Percentiles rank a stretch among this genome's conserved stretches.
Evolutionary conservation across 2,113 vertebrate species (phyloP).

Genomic region (Excalfactoria chinensis): DNA sequence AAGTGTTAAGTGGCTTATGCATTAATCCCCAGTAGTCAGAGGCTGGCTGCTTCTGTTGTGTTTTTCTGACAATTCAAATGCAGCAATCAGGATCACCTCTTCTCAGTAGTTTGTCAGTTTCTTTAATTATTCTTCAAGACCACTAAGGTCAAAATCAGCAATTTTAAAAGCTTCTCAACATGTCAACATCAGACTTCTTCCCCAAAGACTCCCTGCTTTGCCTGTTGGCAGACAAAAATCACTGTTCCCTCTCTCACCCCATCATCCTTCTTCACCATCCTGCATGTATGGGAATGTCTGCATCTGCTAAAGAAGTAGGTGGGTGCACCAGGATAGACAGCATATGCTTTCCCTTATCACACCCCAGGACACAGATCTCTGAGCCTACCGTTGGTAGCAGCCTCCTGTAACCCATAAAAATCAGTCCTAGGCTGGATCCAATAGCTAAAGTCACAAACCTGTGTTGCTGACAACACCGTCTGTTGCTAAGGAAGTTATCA

Average conservation of each 20-base stretch:
- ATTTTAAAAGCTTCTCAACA: not conserved
- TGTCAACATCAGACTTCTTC: not conserved
- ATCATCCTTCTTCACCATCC: not conserved
- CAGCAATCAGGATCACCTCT: not conserved
- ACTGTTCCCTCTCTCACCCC: not conserved
- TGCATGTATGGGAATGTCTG: not conserved
- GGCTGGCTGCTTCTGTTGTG: constrained; percentile 20
- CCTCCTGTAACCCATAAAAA: constrained; percentile 8
- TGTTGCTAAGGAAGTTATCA: constrained; percentile 56
- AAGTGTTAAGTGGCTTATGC: constrained; percentile 33
- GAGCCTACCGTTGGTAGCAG: not conserved
- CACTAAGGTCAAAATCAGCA: constrained; percentile 40
- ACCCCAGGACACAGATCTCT: not conserved
- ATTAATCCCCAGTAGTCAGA: constrained; percentile 45
- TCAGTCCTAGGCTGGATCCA: not conserved
- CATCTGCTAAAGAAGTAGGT: not conserved
- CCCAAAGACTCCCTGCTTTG: not conserved
- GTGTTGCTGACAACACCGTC: not conserved
- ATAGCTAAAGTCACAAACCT: constrained; percentile 24
- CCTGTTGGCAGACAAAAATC: not conserved
- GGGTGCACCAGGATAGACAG: not conserved
- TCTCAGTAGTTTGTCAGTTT: constrained; percentile 6
- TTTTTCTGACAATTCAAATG: constrained; percentile 16
- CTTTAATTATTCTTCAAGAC: constrained; percentile 47
- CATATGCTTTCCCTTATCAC: not conserved